Conservation (phyloP, 2,888 invertebrate species). For the Endotricha flammealis region DNA sequence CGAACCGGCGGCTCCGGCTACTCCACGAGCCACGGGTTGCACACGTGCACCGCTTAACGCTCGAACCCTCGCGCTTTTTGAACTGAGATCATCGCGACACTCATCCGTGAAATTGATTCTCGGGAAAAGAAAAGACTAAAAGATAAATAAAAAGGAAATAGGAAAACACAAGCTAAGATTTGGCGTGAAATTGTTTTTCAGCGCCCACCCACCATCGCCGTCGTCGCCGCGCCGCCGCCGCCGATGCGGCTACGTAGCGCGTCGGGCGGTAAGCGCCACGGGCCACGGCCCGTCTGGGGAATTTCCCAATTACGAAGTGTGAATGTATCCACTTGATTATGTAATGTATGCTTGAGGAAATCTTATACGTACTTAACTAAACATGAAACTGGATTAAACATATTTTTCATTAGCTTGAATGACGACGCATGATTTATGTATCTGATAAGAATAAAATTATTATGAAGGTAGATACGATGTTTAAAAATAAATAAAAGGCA, state of each 20-base stretch:
- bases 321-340: constrained; percentile 71
- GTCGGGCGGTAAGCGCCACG: too few relatives aligned
- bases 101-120: constrained; percentile 79
- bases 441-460: too few relatives aligned
- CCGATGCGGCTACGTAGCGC: too few relatives aligned
- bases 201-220: constrained; percentile 55
- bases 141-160: constrained; percentile 79
- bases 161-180: constrained; percentile 79
- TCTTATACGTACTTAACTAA: constrained; percentile 15
- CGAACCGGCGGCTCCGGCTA: constrained; percentile 24
- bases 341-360: constrained; percentile 45
- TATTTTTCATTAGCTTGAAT: too few relatives aligned
- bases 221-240: constrained; percentile 37
- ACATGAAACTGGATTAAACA: too few relatives aligned
- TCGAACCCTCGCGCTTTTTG: constrained; percentile 63
- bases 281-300: constrained; percentile 64
- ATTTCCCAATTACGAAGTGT: constrained; percentile 75
- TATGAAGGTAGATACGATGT: too few relatives aligned
- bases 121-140: constrained; percentile 75
- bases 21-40: constrained; percentile 28
- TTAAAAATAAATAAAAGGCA: too few relatives aligned
- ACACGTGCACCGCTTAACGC: constrained; percentile 42
- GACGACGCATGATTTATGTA: too few relatives aligned
- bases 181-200: constrained; percentile 79
- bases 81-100: constrained; percentile 75